Evolutionary conservation across 2,113 vertebrate species (phyloP).

Genomic region (Theropithecus gelada): DNA sequence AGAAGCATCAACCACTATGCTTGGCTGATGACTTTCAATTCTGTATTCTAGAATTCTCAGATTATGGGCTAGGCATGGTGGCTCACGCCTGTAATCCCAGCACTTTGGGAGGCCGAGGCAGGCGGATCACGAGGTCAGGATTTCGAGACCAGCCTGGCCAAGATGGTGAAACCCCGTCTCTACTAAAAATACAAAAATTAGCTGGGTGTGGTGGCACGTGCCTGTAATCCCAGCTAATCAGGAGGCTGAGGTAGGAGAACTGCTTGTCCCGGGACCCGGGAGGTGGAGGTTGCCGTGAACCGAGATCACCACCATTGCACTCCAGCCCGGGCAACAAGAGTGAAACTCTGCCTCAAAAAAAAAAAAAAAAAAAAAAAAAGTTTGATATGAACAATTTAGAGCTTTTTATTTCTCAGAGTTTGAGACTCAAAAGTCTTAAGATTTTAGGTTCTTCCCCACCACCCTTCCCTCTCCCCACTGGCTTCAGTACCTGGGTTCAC

Average conservation of each 20-base stretch:
- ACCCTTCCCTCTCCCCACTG: not conserved
- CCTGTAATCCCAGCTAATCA: not conserved
- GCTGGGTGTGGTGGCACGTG: fast-evolving
- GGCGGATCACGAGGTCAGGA: not conserved
- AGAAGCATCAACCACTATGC: too few relatives aligned
- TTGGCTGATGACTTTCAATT: not conserved
- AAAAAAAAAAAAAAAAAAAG: not conserved
- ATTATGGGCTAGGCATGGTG: not conserved
- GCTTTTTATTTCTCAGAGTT: not conserved
- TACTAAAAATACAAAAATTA: not conserved
- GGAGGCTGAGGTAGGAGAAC: not conserved
- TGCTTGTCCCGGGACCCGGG: not conserved
- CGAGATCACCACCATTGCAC: fast-evolving
- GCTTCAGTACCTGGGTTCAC: conserved; percentile 73
- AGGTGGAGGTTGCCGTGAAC: not conserved
- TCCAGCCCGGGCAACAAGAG: not conserved
- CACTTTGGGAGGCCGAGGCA: too few relatives aligned
- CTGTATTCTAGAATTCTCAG: not conserved
- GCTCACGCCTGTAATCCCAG: too few relatives aligned
- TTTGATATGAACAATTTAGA: not conserved
- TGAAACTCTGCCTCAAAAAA: not conserved
- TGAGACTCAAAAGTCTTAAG: not conserved
- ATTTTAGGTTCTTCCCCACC: not conserved
- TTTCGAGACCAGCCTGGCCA: not conserved
- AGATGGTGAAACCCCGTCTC: not conserved